phyloP scores from a whole-genome alignment of 2,797 vertebrate species.

The Pterois miles region DNA sequence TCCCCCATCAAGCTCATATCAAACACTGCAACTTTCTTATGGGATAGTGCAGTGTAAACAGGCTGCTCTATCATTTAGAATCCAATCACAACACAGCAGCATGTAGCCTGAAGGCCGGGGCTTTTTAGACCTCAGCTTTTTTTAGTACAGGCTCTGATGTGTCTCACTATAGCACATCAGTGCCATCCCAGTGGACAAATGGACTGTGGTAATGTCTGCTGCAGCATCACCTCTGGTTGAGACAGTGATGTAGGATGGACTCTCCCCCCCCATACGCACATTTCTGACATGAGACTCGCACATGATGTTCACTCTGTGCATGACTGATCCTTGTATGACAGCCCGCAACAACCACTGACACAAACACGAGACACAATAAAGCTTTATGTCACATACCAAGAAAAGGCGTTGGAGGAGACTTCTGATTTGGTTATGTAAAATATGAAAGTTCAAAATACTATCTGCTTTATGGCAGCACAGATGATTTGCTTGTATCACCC shows the following conservation, averaged over 20 bases:
- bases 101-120: constrained; percentile 1
- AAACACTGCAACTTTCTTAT: constrained; percentile 2
- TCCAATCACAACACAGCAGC: constrained; percentile 26
- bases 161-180: constrained; percentile 56
- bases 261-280: not conserved
- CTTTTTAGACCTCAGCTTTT: constrained; percentile 51
- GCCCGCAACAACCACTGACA: not conserved
- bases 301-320: constrained; percentile 25
- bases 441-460: constrained; percentile 1
- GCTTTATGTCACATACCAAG: not conserved
- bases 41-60: not conserved
- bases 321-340: constrained; percentile 21
- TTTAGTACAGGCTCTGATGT: constrained; percentile 14
- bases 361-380: not conserved
- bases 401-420: not conserved
- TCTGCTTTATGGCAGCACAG: not conserved
- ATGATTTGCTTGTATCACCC: constrained; percentile 24
- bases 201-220: constrained; percentile 52
- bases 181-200: constrained; percentile 72
- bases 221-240: constrained; percentile 30
- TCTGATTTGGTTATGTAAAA: constrained; percentile 32
- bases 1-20: constrained; percentile 5
- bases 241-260: constrained; percentile 15
- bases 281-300: constrained; percentile 8
- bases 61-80: not conserved